Evolutionary conservation across 1,140 invertebrate species (phyloP), one percentile per base, ranked within the genome.

Genomic region (Augochlora pura): DNA sequence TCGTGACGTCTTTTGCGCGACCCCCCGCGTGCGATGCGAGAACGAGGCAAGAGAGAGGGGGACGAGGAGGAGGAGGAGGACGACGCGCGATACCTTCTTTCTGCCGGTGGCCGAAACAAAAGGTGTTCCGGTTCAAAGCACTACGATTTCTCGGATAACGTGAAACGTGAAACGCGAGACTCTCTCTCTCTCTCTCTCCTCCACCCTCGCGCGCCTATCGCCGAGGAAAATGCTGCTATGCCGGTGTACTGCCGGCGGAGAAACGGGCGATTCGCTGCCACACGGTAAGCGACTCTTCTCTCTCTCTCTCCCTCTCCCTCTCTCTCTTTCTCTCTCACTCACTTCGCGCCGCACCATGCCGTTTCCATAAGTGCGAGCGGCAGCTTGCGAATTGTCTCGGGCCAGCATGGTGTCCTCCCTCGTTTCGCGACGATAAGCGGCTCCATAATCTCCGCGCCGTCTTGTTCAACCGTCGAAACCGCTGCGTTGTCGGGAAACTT

Each of bases 1-100:
- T 77, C 68, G 80, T 25, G 49, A 69, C n/a, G 23, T 25, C 25
- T 63, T 59, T 57, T 64, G 42, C 42, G 42, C 42, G 42, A n/a
- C n/a, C 42, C n/a, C 14, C 10, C 16, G 14, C 21, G 63, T 4
- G n/a, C 32, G 27, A 77, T 21, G 9, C 23, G 21, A 21, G 54
- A 14, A 14, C 16, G 18, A 12, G 38, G 10, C 52, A 0, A 21
- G 21, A 54, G 6, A 54, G 54, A 8, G 21, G 8, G 54, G n/a
- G 7, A 54, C 5, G 0, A 4, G 12, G 49, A 49, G 49, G 16
- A 4, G 12, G 16, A 18, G 49, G 12, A 4, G 5, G 49, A 0
- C 5, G 5, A 21, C 49, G 49, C 49, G 49, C 49, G 49, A 64
- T 70, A 59, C 66, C 57, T 25, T 71, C 70, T 21, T 46, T 18